Evolutionary conservation across 2,113 vertebrate species (phyloP).

Genomic region (Malurus cyaneus): DNA sequence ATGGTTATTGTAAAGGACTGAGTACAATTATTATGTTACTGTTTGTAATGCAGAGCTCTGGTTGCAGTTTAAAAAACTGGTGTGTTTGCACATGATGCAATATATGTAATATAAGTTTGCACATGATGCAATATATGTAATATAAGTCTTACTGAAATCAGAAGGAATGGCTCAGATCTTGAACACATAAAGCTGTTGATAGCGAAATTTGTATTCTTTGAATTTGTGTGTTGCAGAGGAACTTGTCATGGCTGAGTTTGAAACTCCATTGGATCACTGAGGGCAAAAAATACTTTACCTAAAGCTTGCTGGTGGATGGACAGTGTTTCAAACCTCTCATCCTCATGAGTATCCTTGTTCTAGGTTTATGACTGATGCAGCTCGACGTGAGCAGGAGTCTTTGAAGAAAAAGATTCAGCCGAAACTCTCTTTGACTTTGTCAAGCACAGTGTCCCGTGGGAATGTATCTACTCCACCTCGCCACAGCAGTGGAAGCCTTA

Average conservation of each 20-base stretch:
- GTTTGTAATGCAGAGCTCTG: not conserved
- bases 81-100: not conserved
- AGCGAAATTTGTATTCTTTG: not conserved
- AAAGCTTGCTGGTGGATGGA: not conserved
- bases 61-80: not conserved
- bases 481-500: constrained; percentile 96
- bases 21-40: not conserved
- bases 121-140: not conserved
- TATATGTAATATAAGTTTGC: not conserved
- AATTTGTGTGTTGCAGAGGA: not conserved
- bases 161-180: not conserved
- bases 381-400: constrained; percentile 91
- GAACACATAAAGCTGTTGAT: not conserved
- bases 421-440: constrained; percentile 89
- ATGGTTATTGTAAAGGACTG: not conserved
- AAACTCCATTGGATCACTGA: not conserved
- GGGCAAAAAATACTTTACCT: not conserved
- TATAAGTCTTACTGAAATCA: not conserved
- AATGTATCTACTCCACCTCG: constrained; percentile 92
- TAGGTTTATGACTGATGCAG: constrained; percentile 98
- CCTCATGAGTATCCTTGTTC: not conserved
- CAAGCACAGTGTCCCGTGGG: constrained; percentile 86
- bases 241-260: not conserved
- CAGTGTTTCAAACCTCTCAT: not conserved
- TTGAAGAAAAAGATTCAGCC: constrained; percentile 95